Evolutionary conservation across 2,888 invertebrate genomes (phyloP).

Genomic region (Leucania comma): DNA sequence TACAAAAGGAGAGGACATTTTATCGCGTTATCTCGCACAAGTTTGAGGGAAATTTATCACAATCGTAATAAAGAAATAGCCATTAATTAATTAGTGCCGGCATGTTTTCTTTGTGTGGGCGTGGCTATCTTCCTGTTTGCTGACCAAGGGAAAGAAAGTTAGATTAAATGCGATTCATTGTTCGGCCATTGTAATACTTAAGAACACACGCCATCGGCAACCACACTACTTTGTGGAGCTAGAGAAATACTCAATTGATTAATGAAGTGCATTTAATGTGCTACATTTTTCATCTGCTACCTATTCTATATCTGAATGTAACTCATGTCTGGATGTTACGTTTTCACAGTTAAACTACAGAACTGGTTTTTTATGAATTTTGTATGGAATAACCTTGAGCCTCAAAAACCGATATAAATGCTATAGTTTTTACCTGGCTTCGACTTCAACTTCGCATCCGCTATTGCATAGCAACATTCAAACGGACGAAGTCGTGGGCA

Average conservation of each 20-base stretch:
- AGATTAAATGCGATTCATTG: conserved; percentile 84
- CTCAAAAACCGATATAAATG: no score
- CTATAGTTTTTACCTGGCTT: no score
- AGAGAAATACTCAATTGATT: conserved; percentile 22
- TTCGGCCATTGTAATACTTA: conserved; percentile 65
- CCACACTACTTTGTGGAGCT: conserved; percentile 36
- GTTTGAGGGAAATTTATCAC: conserved; percentile 74
- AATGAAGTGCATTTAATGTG: conserved; percentile 22
- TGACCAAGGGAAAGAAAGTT: conserved; percentile 84
- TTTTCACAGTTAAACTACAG: no score
- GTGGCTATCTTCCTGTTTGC: conserved; percentile 82
- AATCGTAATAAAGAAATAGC: conserved; percentile 79
- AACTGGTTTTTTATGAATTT: no score
- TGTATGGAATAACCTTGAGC: no score
- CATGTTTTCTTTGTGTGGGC: conserved; percentile 83
- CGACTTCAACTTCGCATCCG: no score
- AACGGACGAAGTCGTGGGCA: no score
- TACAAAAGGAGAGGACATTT: conserved; percentile 47
- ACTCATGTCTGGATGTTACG: no score
- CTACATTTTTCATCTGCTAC: conserved; percentile 10
- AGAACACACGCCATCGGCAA: conserved; percentile 53
- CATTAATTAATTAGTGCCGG: conserved; percentile 85
- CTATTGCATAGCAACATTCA: no score
- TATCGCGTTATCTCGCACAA: conserved; percentile 52
- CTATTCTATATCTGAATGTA: no score